Percentiles rank a stretch among this genome's conserved stretches.
phyloP scores from a whole-genome alignment of 1,140 invertebrate genomes.

The Sminthurides bifidus region DNA sequence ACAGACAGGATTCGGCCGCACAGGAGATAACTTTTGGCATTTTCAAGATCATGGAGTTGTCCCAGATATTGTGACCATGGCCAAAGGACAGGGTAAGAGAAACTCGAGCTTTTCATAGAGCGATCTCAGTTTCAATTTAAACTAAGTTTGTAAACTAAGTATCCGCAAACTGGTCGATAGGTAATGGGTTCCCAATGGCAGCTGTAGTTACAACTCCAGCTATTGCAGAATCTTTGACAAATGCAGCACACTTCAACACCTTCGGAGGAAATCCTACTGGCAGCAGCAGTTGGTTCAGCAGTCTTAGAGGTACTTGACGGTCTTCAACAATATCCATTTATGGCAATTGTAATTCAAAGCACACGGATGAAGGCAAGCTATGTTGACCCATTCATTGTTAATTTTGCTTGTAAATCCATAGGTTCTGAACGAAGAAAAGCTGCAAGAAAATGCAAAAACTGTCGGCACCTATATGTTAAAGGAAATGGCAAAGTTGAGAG shows the following conservation, averaged over 20 bases:
- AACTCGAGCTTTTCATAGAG: no score
- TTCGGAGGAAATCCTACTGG: conserved; percentile 90
- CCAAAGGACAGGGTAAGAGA: conserved; percentile 66
- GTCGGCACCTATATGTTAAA: conserved; percentile 74
- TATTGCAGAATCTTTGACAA: conserved; percentile 61
- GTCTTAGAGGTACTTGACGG: conserved; percentile 64
- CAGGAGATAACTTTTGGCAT: conserved; percentile 89
- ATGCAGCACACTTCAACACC: conserved; percentile 85
- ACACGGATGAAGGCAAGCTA: no score
- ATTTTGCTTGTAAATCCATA: conserved; percentile 36
- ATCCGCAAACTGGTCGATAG: conserved; percentile 22
- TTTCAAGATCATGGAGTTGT: conserved; percentile 73
- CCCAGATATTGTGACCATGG: conserved; percentile 87
- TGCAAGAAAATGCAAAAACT: conserved; percentile 60
- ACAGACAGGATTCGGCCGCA: conserved; percentile 66
- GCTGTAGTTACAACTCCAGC: conserved; percentile 81
- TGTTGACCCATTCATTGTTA: no score
- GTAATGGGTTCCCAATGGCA: conserved; percentile 85
- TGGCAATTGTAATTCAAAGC: neutral
- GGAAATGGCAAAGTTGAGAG: conserved; percentile 56
- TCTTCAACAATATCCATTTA: neutral
- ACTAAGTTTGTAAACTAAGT: neutral
- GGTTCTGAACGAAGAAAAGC: conserved; percentile 82
- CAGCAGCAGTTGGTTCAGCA: conserved; percentile 70
- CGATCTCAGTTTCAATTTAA: conserved; percentile 1